Evolutionary conservation across 2,113 vertebrate genomes (phyloP).

Genomic region (Saimiri boliviensis): DNA sequence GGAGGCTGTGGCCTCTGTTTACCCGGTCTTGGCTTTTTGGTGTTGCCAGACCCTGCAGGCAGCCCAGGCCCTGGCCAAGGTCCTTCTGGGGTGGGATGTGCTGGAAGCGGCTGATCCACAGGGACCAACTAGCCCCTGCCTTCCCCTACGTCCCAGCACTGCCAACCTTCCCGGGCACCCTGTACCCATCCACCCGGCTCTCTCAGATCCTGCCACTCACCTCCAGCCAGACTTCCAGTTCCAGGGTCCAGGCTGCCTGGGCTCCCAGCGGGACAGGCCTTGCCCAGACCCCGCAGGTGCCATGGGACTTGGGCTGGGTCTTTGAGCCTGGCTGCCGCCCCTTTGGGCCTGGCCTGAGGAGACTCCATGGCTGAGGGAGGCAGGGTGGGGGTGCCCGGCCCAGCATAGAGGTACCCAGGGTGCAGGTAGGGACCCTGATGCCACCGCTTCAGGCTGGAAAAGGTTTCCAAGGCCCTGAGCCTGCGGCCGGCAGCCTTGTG

Average conservation of each 20-base stretch:
- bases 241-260: background rate
- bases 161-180: constrained; percentile 48
- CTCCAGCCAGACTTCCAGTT: background rate
- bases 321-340: too few species aligned
- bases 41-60: background rate
- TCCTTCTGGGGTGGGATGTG: constrained; percentile 86
- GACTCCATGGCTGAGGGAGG: background rate
- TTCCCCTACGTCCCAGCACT: background rate
- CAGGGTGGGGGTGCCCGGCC: background rate
- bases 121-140: background rate
- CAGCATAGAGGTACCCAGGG: background rate
- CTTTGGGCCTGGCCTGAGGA: too few species aligned
- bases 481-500: background rate
- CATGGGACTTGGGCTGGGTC: too few species aligned
- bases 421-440: background rate
- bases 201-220: background rate
- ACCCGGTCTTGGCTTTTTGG: background rate
- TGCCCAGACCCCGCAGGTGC: background rate
- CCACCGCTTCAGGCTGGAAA: background rate
- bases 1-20: background rate
- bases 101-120: constrained; percentile 81
- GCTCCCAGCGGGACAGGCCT: background rate
- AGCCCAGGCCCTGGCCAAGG: constrained; percentile 75
- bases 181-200: constrained; percentile 68
- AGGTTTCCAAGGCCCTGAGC: background rate